Conservation (phyloP, 2,113 vertebrate genomes). For the Romanogobio albipinnatus region DNA sequence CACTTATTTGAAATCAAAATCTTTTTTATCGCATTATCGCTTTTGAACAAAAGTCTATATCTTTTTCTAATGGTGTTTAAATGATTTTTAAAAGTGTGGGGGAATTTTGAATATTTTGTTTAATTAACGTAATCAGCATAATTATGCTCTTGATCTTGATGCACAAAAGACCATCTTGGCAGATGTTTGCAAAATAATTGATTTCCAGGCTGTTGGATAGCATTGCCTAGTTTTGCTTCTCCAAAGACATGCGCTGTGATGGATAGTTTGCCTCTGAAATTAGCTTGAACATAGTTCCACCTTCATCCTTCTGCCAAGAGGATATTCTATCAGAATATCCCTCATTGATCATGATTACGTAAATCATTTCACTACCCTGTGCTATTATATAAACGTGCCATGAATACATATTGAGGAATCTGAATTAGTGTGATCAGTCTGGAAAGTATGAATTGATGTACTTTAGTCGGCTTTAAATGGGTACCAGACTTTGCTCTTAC, state of each 20-base stretch:
- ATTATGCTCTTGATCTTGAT: constrained; percentile 34
- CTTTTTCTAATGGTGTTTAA: background rate
- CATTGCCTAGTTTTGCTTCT: constrained; percentile 16
- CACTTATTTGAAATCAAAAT: background rate
- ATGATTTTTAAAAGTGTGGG: background rate
- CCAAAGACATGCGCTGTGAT: constrained; percentile 22
- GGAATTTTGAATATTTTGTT: background rate
- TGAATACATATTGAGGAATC: background rate
- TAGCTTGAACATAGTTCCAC: constrained; percentile 16
- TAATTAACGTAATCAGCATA: constrained; percentile 45
- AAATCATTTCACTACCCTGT: background rate
- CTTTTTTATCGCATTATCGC: background rate
- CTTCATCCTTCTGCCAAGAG: constrained; percentile 3
- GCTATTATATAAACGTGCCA: constrained; percentile 6
- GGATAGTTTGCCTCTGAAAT: constrained; percentile 38
- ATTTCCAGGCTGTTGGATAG: constrained; percentile 23
- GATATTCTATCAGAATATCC: constrained; percentile 26
- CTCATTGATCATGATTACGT: constrained; percentile 20
- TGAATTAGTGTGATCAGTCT: background rate
- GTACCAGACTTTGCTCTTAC: background rate
- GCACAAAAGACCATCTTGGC: constrained; percentile 37
- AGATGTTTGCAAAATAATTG: constrained; percentile 50
- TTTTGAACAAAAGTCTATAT: background rate
- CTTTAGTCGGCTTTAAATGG: background rate
- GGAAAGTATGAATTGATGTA: background rate